Base-by-base conservation (phyloP, 2,888 invertebrate genomes). In the Phortica magna region DNA sequence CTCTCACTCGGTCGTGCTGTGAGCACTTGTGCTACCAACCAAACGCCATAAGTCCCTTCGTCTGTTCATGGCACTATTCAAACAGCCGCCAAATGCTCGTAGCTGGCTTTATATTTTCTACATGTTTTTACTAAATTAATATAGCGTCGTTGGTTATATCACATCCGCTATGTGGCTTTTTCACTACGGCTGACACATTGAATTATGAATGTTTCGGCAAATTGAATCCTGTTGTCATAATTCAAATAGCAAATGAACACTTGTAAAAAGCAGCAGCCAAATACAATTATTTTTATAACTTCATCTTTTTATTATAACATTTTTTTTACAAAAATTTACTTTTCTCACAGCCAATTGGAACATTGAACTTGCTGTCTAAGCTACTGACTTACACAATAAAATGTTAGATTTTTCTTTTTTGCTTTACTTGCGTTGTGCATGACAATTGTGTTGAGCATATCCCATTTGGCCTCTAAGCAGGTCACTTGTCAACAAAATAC, bases 241-340 rank as follows among this genome's bases (percentile, higher is more conserved):
- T 39, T 71, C 70, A 71, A 71, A 71, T 7, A 14, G 14, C 70
- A 55, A 71, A 70, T 70, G 70, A 70, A 71, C 48, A 31, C 70
- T 71, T 71, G 14, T 71, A 55, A 22, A 19, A 53, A 19, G 22
- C 48, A 19, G 22, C 48, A 68, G 48, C 42, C 68, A 48, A 17
- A 22, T 9, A 68, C 43, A 48, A 68, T 68, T 68, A 68, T 14
- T 68, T 68, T 68, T 41, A 14, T 65, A 39, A 12, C 41, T 31
- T 67, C 17, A 42, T 67, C 2, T 9, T 19, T 22, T 14, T 9
- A 48, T 48, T 9, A 48, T 48, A 10, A 43, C 43, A 7, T 9
- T 48, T 48, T 48, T 9, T 48, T 48, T 48, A 2, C 10, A 48
- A 48, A 48, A 48, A 48, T 48, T 48, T 12, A 48, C 48, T 48